phyloP scores from a whole-genome alignment of 2,888 invertebrate genomes.

The Ennomos fuscantarius region DNA sequence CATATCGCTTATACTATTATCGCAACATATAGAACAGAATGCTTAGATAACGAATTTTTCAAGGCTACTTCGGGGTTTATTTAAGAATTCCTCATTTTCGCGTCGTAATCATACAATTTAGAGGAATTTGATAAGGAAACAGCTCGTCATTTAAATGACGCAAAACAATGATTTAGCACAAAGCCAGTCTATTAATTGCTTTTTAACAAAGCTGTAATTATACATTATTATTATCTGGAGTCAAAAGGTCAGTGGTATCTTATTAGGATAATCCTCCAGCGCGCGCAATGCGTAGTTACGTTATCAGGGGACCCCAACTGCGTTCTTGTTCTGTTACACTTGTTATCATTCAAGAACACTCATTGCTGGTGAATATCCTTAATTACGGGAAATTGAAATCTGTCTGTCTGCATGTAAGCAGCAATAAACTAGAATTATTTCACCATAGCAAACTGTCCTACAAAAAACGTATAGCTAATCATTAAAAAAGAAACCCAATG shows the following conservation, averaged over 20 bases:
- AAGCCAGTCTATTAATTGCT: not conserved
- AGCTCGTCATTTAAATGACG: not conserved
- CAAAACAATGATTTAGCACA: constrained; percentile 11
- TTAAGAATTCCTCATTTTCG: constrained; percentile 6
- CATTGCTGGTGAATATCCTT: not conserved
- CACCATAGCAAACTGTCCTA: no score
- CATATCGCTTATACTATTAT: no score
- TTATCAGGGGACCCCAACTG: constrained; percentile 43
- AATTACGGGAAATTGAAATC: no score
- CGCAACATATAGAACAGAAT: no score
- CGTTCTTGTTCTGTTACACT: constrained; percentile 17
- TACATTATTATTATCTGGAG: constrained; percentile 36
- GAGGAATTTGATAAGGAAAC: no score
- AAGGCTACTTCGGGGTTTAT: constrained; percentile 1
- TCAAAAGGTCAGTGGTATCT: constrained; percentile 32
- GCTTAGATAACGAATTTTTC: no score
- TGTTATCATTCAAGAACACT: constrained; percentile 18
- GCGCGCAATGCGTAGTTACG: constrained; percentile 21
- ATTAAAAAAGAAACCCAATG: no score
- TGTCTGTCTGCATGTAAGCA: no score
- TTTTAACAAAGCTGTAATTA: constrained; percentile 12
- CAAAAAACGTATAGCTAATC: no score
- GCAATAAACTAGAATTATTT: not conserved
- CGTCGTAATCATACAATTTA: no score
- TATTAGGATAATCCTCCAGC: constrained; percentile 18